phyloP scores from a whole-genome alignment of 2,797 vertebrate genomes.

The Periparus ater region DNA sequence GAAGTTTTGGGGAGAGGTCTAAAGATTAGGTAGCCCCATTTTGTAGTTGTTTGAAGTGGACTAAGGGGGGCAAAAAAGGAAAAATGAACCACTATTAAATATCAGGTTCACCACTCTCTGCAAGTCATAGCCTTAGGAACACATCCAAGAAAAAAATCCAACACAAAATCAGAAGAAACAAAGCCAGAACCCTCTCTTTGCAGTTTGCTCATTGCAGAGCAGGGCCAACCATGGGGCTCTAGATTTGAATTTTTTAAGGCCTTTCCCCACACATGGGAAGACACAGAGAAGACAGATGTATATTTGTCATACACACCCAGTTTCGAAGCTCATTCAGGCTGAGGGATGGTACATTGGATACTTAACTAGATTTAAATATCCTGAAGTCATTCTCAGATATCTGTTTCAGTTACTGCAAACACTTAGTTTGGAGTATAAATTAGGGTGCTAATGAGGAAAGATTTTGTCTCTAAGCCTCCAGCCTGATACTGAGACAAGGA shows the following conservation, averaged over 20 bases:
- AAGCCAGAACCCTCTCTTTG: not conserved
- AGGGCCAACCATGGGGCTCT: not conserved
- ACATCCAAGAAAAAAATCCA: not conserved
- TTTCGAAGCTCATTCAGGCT: not conserved
- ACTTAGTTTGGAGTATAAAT: not conserved
- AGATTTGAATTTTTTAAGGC: not conserved
- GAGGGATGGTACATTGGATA: accelerated
- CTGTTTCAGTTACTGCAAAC: not conserved
- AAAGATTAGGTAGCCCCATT: not conserved
- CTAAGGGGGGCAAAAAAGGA: not conserved
- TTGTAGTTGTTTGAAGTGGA: not conserved
- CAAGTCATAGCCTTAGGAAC: not conserved
- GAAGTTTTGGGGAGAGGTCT: not conserved
- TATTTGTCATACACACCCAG: not conserved
- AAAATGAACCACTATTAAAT: not conserved
- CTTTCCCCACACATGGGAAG: not conserved
- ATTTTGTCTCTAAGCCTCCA: not conserved
- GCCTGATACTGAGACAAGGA: not conserved
- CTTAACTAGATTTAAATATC: not conserved
- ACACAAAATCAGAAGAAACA: not conserved
- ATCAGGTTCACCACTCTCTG: not conserved
- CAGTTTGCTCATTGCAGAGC: not conserved
- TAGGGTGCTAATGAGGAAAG: not conserved
- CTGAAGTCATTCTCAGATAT: not conserved
- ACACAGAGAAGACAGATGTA: not conserved